Percentiles rank a stretch among this genome's conserved stretches.
Evolutionary conservation across 2,888 invertebrate species (phyloP).

Genomic region (Dexiosoma caninum): DNA sequence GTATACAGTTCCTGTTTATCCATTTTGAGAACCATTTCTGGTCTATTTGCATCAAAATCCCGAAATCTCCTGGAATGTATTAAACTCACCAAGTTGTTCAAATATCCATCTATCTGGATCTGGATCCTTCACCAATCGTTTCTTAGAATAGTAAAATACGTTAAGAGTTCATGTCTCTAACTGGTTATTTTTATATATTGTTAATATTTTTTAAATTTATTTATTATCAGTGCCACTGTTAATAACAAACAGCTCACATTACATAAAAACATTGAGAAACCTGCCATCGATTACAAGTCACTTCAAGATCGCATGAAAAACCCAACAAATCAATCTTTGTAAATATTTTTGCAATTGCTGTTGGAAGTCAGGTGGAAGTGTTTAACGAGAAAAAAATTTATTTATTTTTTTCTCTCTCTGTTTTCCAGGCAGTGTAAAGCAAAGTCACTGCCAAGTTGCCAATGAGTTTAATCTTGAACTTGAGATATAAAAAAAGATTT

Average conservation of each 20-base stretch:
- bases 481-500: conserved; percentile 23
- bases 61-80: too few relatives aligned
- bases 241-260: not conserved
- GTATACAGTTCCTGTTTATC: too few relatives aligned
- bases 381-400: not conserved
- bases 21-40: too few relatives aligned
- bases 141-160: not conserved
- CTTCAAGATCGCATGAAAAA: conserved; percentile 22
- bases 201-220: not conserved
- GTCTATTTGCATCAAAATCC: too few relatives aligned
- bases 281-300: conserved; percentile 41
- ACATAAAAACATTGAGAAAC: conserved; percentile 2
- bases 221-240: not conserved
- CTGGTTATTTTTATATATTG: not conserved
- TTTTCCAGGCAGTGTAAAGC: not conserved
- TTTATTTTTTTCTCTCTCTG: not conserved
- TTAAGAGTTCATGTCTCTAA: too few relatives aligned
- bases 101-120: too few relatives aligned
- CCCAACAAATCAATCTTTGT: conserved; percentile 32
- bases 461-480: conserved; percentile 53
- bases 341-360: not conserved
- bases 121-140: too few relatives aligned
- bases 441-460: conserved; percentile 28
- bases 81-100: too few relatives aligned
- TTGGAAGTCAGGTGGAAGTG: not conserved